Percentiles rank a stretch among this genome's conserved stretches.
These are phyloP conservation scores for Linepithema humile DNA, from an alignment of 1,140 invertebrate species.

Conservation along the genomic window DNA sequence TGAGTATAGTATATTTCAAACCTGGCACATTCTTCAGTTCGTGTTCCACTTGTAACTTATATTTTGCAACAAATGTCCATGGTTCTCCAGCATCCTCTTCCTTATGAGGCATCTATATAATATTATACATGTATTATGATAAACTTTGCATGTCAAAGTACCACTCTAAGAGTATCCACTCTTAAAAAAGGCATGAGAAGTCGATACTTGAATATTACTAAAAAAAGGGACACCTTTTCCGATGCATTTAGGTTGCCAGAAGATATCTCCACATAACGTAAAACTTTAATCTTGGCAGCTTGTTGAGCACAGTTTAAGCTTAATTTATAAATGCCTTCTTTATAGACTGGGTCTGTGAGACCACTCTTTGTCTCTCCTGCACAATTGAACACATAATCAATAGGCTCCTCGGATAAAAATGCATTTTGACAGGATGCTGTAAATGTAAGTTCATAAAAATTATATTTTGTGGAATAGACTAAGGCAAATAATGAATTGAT, in stretches of 20 bases:
- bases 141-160: neutral
- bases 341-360: slow-evolving; percentile 94
- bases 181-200: too few species aligned
- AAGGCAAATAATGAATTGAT: neutral
- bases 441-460: slow-evolving; percentile 67
- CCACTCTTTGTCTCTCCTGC: slow-evolving; percentile 95
- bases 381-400: slow-evolving; percentile 94
- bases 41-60: slow-evolving; percentile 93
- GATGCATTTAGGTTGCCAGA: slow-evolving; percentile 91
- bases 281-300: slow-evolving; percentile 88
- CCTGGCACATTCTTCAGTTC: slow-evolving; percentile 88
- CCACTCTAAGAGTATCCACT: too few species aligned
- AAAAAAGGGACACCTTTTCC: slow-evolving; percentile 88
- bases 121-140: neutral
- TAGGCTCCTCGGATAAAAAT: slow-evolving; percentile 86
- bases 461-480: neutral
- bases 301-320: slow-evolving; percentile 93
- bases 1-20: slow-evolving; percentile 92
- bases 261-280: slow-evolving; percentile 93
- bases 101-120: slow-evolving; percentile 87
- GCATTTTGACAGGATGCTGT: slow-evolving; percentile 91
- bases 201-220: too few species aligned
- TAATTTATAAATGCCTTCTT: slow-evolving; percentile 94
- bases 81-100: slow-evolving; percentile 91
- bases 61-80: slow-evolving; percentile 93